A percentile compares a stretch with the other conserved stretches of the same genome.
Evolutionary conservation across 1,140 invertebrate species (phyloP).

Genomic region (Palaemon carinicauda): DNA sequence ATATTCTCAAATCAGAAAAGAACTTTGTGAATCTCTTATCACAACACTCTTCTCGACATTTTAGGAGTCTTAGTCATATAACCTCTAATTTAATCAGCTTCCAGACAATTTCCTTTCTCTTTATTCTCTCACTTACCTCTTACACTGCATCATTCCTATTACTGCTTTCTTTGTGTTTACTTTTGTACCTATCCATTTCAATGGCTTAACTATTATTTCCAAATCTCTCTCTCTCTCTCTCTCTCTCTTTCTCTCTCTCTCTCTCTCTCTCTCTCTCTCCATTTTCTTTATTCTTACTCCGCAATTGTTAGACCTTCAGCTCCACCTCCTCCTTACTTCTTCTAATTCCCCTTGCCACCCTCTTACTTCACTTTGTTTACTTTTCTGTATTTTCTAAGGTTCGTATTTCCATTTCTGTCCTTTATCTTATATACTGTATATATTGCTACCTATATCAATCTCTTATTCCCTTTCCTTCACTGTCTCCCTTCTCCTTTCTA

Average conservation of each 20-base stretch:
- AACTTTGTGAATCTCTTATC: too few species aligned
- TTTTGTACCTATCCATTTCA: background rate
- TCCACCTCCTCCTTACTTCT: background rate
- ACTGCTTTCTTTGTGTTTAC: background rate
- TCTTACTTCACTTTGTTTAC: background rate
- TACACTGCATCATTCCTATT: too few species aligned
- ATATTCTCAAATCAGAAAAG: too few species aligned
- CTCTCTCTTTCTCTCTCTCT: background rate
- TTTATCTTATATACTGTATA: background rate
- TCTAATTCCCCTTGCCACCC: background rate
- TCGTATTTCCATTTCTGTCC: background rate
- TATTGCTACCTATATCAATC: background rate
- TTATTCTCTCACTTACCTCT: too few species aligned
- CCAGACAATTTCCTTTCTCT: background rate
- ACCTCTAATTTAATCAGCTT: background rate
- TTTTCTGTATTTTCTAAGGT: background rate
- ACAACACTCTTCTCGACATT: too few species aligned
- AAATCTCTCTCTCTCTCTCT: background rate
- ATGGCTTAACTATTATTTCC: background rate
- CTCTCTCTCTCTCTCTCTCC: background rate
- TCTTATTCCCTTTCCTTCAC: background rate
- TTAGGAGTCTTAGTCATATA: background rate
- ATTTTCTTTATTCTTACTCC: background rate
- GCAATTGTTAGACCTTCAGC: too few species aligned
- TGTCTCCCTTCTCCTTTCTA: background rate